Evolutionary conservation across 2,797 vertebrate species (phyloP).

Genomic region (Scolopax rusticola): DNA sequence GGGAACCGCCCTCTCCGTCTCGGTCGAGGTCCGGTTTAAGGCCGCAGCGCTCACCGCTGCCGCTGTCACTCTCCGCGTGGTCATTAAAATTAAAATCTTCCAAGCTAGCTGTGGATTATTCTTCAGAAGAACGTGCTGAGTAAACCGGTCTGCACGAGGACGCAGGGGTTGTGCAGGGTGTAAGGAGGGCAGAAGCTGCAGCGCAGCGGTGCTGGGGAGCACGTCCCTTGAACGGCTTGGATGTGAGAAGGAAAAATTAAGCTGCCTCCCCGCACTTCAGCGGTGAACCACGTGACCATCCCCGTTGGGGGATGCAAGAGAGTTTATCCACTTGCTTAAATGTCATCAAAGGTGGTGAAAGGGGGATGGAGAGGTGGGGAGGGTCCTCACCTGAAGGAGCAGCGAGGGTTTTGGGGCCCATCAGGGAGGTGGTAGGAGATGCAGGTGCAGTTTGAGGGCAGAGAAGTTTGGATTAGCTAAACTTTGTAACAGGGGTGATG

Average conservation of each 20-base stretch:
- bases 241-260: background rate
- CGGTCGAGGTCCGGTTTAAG: no score
- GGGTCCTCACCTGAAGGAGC: background rate
- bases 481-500: background rate
- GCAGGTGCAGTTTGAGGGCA: background rate
- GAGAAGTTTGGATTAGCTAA: background rate
- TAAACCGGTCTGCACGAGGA: background rate
- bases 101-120: background rate
- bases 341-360: background rate
- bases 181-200: background rate
- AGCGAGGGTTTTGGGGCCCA: background rate
- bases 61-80: no score
- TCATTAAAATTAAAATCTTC: background rate
- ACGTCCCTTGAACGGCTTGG: background rate
- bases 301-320: background rate
- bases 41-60: no score
- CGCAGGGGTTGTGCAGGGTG: fast-evolving
- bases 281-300: background rate
- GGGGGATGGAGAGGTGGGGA: background rate
- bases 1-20: no score
- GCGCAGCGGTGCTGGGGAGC: fast-evolving
- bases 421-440: background rate
- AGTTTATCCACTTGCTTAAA: background rate
- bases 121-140: background rate
- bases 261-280: background rate